Evolutionary conservation across 2,797 vertebrate species (phyloP), one percentile per base, ranked within the genome.

Genomic region (Crocidura indochinensis): DNA sequence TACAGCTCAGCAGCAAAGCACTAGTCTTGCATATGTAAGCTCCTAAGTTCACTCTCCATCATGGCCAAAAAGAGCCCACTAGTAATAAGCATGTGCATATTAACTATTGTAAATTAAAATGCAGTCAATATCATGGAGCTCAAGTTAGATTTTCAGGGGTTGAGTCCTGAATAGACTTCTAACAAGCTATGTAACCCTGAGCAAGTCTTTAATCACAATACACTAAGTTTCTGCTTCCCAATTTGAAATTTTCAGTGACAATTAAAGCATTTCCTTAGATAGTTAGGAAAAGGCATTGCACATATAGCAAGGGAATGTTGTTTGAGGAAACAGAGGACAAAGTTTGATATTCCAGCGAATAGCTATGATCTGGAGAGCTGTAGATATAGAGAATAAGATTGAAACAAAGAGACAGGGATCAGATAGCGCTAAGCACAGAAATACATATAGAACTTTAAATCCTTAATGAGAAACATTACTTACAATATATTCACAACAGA

Each of bases 381-480:
- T 20, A 56, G 38, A 38, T 2, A 38, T 38, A 38, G 38, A 38
- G 38, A 38, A 38, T 38, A 38, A 38, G 38, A 38, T 38, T 38
- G 38, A 38, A 38, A 38, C 38, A 38, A 38, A 38, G 38, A 38
- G 38, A 38, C 38, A 38, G 38, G 38, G 38, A 38, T 38, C 38
- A 38, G 38, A 38, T 38, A 38, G 38, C 2, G 38, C 38, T 38
- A 38, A 38, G 38, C 38, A 38, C 19, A 60, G 14, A 95, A 62
- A 51, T 73, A 67, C 2, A 76, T 22, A 56, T 19, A 65, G 7
- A n/a, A 49, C 73, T 85, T 84, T 17, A 71, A 74, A 53, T n/a
- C 38, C 88, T 80, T 62, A 81, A 26, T 24, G 88, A 60, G 22
- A 17, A 60, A 60, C 81, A 29, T 84, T 46, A 84, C 31, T 84